Evolutionary conservation across 2,113 vertebrate species (phyloP).

Genomic region (Chitala chitala): DNA sequence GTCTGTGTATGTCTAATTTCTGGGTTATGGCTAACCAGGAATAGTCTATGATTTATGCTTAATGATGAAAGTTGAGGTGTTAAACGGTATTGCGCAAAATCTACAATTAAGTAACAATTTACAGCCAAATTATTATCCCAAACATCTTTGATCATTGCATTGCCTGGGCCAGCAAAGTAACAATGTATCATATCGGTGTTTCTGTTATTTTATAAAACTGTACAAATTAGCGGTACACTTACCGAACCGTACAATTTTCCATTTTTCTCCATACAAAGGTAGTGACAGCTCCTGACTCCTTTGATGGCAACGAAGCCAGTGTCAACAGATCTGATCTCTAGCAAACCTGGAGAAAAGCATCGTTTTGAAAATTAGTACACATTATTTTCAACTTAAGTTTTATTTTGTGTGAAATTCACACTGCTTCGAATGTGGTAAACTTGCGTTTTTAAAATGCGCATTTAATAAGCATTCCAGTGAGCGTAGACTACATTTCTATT

Average conservation of each 20-base stretch:
- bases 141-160: no score
- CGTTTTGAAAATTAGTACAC: not conserved
- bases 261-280: conserved; percentile 79
- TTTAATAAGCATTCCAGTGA: no score
- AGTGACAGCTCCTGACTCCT: conserved; percentile 71
- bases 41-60: no score
- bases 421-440: no score
- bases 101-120: no score
- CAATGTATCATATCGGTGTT: no score
- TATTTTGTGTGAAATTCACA: not conserved
- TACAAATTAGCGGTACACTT: conserved; percentile 41
- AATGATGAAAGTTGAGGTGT: no score
- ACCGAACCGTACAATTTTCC: conserved; percentile 79
- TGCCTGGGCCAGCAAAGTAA: not conserved
- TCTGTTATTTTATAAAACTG: no score
- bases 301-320: conserved; percentile 79
- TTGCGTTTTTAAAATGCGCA: no score
- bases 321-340: conserved; percentile 81
- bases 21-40: not conserved
- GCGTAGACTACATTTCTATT: no score
- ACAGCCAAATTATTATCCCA: no score
- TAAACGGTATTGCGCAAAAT: no score
- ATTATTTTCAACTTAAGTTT: not conserved
- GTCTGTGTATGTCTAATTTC: not conserved
- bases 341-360: conserved; percentile 63